phyloP scores from a whole-genome alignment of 2,888 invertebrate species.

The Candidula unifasciata region DNA sequence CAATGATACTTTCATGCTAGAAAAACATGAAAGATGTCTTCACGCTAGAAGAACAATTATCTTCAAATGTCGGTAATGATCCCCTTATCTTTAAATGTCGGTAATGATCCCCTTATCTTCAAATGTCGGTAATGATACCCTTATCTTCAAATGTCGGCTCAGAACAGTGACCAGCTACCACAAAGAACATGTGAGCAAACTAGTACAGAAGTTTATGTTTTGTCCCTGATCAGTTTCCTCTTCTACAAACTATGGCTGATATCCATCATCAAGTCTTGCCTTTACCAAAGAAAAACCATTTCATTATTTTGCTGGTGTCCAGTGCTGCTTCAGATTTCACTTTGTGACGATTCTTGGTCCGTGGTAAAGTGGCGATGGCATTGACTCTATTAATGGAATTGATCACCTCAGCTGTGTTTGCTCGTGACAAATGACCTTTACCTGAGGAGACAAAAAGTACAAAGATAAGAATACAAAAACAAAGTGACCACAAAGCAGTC shows the following conservation, averaged over 20 bases:
- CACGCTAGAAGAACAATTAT: too few relatives aligned
- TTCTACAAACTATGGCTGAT: background rate
- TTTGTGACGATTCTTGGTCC: constrained; percentile 37
- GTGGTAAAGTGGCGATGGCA: constrained; percentile 44
- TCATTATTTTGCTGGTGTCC: constrained; percentile 26
- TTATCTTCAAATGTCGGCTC: too few relatives aligned
- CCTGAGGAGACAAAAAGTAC: background rate
- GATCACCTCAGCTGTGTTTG: constrained; percentile 31
- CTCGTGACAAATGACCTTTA: constrained; percentile 14
- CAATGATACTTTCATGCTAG: too few relatives aligned
- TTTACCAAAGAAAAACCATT: constrained; percentile 45
- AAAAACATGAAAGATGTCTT: too few relatives aligned
- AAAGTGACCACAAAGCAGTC: background rate
- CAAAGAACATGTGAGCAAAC: too few relatives aligned
- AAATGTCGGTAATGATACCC: too few relatives aligned
- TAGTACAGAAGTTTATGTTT: too few relatives aligned
- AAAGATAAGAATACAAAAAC: background rate
- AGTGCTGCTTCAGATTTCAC: constrained; percentile 29
- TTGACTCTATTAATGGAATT: background rate
- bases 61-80: too few relatives aligned
- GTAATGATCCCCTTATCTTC: too few relatives aligned
- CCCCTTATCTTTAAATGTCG: too few relatives aligned
- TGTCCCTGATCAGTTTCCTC: too few relatives aligned
- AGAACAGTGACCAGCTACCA: too few relatives aligned
- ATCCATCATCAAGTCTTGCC: constrained; percentile 38